phyloP scores from a whole-genome alignment of 2,113 vertebrate genomes.

The Sus scrofa region T2T-Sscrofa CM000816.6:105089501-105090000 shows the following conservation, averaged over 20 bases:
- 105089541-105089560: background rate
- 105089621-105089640: constrained; percentile 63
- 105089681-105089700: constrained; percentile 36
- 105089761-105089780: constrained; percentile 36
- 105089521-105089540: constrained; percentile 48
- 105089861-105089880: background rate
- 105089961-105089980: background rate
- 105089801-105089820: background rate
- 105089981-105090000: background rate
- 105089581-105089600: background rate
- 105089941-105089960: background rate
- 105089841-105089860: background rate
- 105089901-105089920: background rate
- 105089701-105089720: constrained; percentile 32
- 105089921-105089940: background rate
- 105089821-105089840: background rate
- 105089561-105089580: background rate
- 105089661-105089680: constrained; percentile 5
- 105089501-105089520: background rate
- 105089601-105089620: constrained; percentile 59
- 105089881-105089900: background rate
- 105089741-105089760: constrained; percentile 45
- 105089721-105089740: background rate
- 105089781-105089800: constrained; percentile 43
- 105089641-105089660: constrained; percentile 16